phyloP scores from a whole-genome alignment of 2,113 vertebrate genomes.

The Empidonax traillii region DNA sequence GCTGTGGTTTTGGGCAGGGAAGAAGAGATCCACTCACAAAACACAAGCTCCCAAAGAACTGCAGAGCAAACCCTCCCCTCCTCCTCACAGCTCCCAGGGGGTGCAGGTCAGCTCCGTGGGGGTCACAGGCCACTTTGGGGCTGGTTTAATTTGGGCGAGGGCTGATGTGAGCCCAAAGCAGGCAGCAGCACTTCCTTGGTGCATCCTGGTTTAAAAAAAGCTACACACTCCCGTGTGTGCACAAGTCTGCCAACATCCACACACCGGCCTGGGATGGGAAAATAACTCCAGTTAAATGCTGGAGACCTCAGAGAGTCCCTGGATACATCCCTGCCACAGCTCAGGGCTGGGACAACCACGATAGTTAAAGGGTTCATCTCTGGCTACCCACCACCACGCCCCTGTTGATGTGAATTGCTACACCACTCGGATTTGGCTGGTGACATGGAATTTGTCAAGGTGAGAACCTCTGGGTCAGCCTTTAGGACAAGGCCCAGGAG shows the following conservation, averaged over 20 bases:
- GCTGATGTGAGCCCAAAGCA: neutral
- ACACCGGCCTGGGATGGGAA: neutral
- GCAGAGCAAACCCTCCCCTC: neutral
- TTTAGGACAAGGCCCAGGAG: neutral
- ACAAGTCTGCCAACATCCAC: conserved; percentile 3
- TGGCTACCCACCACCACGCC: neutral
- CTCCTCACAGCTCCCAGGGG: neutral
- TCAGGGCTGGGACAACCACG: neutral
- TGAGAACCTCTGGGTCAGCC: neutral
- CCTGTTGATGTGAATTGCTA: neutral
- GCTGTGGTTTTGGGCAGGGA: neutral
- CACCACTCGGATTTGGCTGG: neutral
- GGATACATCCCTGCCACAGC: neutral
- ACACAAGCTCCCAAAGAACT: conserved; percentile 40
- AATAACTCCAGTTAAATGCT: fast-evolving
- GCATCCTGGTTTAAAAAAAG: conserved; percentile 60
- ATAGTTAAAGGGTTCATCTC: neutral
- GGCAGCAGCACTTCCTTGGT: neutral
- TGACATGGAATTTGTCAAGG: neutral
- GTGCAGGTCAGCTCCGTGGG: neutral
- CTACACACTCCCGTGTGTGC: neutral
- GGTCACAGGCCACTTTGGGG: neutral
- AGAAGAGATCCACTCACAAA: conserved; percentile 62
- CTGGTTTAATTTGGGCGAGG: neutral
- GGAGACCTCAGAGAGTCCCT: neutral